These are phyloP conservation scores for Masnerella sp. DNA, from an alignment of 2,888 invertebrate species.

Conservation along the genomic window DNA sequence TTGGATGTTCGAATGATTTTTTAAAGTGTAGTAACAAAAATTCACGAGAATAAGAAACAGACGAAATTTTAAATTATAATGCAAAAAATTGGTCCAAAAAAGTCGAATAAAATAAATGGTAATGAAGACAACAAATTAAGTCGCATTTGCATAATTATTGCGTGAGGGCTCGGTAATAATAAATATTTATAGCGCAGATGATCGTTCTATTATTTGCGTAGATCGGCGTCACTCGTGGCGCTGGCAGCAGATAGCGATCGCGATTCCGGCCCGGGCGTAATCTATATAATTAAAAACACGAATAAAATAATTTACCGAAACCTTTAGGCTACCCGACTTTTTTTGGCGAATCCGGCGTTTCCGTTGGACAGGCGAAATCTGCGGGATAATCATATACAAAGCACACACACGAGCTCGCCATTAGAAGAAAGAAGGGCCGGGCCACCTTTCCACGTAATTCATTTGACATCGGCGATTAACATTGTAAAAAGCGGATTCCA, in stretches of 20 bases:
- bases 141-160: conserved; percentile 3
- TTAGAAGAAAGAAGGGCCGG: conserved; percentile 12
- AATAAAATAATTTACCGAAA: conserved; percentile 47
- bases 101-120: no score
- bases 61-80: no score
- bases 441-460: conserved; percentile 19
- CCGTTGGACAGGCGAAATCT: conserved; percentile 33
- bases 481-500: conserved; percentile 18
- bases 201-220: conserved; percentile 8
- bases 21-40: no score
- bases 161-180: conserved; percentile 1
- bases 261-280: conserved; percentile 12
- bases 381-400: conserved; percentile 35
- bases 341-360: conserved; percentile 23
- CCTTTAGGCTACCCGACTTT: conserved; percentile 56
- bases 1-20: no score
- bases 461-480: conserved; percentile 30
- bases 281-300: conserved; percentile 52
- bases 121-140: not conserved
- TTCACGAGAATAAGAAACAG: no score
- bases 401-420: not conserved
- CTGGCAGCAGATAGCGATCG: conserved; percentile 20
- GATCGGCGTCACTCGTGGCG: not conserved
- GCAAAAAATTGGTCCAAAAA: no score
- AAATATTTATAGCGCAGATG: conserved; percentile 20